A percentile compares a stretch with the other conserved stretches of the same genome.
These are phyloP conservation scores for Paelopatides confundens DNA, from an alignment of 53 echinoderm and acorn worm species.

Conservation along the genomic window DNA sequence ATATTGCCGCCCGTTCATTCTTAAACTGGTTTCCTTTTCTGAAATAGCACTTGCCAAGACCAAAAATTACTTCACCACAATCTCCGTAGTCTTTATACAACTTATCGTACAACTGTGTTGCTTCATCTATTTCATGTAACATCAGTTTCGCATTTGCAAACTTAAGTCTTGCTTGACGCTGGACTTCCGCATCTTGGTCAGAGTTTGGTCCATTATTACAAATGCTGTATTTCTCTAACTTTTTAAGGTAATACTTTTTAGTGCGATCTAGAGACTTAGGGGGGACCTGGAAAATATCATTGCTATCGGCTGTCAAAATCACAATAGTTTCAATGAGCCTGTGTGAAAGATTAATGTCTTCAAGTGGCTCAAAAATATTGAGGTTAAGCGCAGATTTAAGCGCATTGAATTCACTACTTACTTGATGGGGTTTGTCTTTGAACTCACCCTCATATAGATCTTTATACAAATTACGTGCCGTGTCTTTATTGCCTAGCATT, in stretches of 20 bases:
- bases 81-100: neutral
- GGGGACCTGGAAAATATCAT: neutral
- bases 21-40: neutral
- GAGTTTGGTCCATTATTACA: too few species aligned
- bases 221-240: neutral
- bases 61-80: neutral
- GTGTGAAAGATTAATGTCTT: neutral
- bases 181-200: neutral
- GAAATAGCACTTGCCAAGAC: constrained; percentile 11
- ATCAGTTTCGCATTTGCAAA: neutral
- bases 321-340: neutral
- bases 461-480: neutral
- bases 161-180: neutral
- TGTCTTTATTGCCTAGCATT: neutral
- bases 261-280: neutral
- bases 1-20: neutral
- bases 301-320: neutral
- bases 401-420: neutral
- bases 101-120: neutral
- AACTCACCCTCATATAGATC: neutral
- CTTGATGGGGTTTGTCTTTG: neutral
- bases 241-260: neutral
- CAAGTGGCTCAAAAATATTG: neutral
- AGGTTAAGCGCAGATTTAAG: neutral
- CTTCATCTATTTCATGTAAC: neutral